Evolutionary conservation across 1,140 invertebrate genomes (phyloP).

Genomic region (Drosophila sp.): DNA sequence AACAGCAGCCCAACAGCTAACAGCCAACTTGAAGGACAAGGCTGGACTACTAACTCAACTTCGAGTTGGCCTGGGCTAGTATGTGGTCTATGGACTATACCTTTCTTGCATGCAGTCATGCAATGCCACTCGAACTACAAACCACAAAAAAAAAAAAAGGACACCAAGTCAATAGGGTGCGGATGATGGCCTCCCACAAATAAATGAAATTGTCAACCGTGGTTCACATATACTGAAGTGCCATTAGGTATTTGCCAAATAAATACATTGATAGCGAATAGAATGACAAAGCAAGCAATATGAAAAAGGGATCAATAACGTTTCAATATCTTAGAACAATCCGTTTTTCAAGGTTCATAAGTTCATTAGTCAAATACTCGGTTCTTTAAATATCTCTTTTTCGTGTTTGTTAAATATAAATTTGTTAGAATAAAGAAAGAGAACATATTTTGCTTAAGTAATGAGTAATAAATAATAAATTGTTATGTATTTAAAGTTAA

Average conservation of each 20-base stretch:
- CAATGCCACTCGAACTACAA: slow-evolving; percentile 65
- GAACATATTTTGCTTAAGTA: too few relatives aligned
- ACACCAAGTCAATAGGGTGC: slow-evolving; percentile 37
- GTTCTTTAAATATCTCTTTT: too few relatives aligned
- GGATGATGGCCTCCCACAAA: slow-evolving; percentile 1
- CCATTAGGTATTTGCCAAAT: slow-evolving; percentile 10
- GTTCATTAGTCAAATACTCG: neutral
- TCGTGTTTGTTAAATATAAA: too few relatives aligned
- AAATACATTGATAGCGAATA: slow-evolving; percentile 9
- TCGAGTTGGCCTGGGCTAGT: slow-evolving; percentile 36
- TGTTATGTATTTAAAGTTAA: too few relatives aligned
- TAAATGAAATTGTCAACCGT: slow-evolving; percentile 52
- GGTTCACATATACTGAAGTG: slow-evolving; percentile 25
- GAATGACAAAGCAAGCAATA: neutral
- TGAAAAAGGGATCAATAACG: neutral
- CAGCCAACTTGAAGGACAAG: slow-evolving; percentile 55
- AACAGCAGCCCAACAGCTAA: slow-evolving; percentile 34
- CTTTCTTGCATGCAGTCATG: slow-evolving; percentile 70
- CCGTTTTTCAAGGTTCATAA: too few relatives aligned
- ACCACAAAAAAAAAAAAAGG: slow-evolving; percentile 60
- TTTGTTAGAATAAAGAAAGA: too few relatives aligned
- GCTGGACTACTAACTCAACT: slow-evolving; percentile 29
- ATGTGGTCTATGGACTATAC: neutral
- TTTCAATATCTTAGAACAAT: slow-evolving; percentile 12
- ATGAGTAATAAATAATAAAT: too few relatives aligned